phyloP scores from a whole-genome alignment of 2,797 vertebrate genomes.

The Bradypus variegatus region DNA sequence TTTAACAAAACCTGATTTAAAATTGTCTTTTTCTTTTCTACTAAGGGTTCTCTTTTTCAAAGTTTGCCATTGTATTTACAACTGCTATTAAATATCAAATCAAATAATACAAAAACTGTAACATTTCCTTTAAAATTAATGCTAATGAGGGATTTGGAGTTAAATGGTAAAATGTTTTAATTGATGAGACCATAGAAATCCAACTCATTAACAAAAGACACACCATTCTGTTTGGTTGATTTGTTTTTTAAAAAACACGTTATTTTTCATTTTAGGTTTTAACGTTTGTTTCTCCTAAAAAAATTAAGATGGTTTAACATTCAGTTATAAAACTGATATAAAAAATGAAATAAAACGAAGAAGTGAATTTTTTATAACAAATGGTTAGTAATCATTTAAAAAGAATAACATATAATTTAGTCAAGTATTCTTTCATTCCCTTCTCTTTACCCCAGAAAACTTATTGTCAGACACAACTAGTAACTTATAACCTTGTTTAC shows the following conservation, averaged over 20 bases:
- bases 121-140: constrained; percentile 63
- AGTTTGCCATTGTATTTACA: constrained; percentile 75
- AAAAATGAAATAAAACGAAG: constrained; percentile 51
- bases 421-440: constrained; percentile 25
- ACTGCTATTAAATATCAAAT: constrained; percentile 78
- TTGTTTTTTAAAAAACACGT: constrained; percentile 37
- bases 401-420: constrained; percentile 17
- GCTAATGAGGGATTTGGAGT: constrained; percentile 52
- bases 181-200: constrained; percentile 39
- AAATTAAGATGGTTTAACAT: constrained; percentile 46
- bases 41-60: constrained; percentile 65
- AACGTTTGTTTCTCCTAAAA: constrained; percentile 27
- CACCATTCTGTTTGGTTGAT: not conserved
- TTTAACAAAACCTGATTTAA: constrained; percentile 72
- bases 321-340: constrained; percentile 46
- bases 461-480: not conserved
- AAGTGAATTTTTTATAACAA: constrained; percentile 42
- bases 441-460: constrained; percentile 13
- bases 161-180: constrained; percentile 34
- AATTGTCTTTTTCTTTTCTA: constrained; percentile 73
- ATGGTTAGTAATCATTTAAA: constrained; percentile 55
- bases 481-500: not conserved
- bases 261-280: constrained; percentile 45
- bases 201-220: constrained; percentile 10
- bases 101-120: constrained; percentile 67